Conservation (phyloP, 2,888 invertebrate species). For the Apodemia duryi region DNA sequence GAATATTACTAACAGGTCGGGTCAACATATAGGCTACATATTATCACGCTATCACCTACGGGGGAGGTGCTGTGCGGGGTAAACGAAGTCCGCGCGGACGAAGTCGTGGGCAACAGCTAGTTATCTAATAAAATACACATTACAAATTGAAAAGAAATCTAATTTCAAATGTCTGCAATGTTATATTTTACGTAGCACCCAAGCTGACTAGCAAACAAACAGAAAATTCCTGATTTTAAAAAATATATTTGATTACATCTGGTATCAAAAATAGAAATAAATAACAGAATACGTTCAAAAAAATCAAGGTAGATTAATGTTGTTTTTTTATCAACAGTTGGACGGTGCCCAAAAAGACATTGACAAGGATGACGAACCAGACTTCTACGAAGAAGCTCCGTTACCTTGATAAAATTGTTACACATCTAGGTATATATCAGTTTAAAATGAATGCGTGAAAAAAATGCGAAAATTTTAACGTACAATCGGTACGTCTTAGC, state of each 20-base stretch:
- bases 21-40: no score
- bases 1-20: no score
- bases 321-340: conserved; percentile 74
- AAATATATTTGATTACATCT: not conserved
- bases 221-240: not conserved
- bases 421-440: not conserved
- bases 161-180: no score
- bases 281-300: not conserved
- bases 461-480: not conserved
- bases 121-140: no score
- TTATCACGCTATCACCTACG: no score
- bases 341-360: conserved; percentile 92
- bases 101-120: no score
- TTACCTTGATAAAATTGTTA: conserved; percentile 82
- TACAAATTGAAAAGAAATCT: no score
- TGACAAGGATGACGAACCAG: conserved; percentile 92
- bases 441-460: conserved; percentile 7
- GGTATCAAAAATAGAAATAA: not conserved
- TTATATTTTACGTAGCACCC: no score
- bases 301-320: not conserved
- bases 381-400: conserved; percentile 95
- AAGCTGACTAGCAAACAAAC: no score
- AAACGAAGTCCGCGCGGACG: no score
- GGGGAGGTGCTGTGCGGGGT: no score
- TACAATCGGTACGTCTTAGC: not conserved